These are phyloP conservation scores for Drosophila formosana DNA, from an alignment of 2,888 invertebrate genomes.

Conservation along the genomic window DNA sequence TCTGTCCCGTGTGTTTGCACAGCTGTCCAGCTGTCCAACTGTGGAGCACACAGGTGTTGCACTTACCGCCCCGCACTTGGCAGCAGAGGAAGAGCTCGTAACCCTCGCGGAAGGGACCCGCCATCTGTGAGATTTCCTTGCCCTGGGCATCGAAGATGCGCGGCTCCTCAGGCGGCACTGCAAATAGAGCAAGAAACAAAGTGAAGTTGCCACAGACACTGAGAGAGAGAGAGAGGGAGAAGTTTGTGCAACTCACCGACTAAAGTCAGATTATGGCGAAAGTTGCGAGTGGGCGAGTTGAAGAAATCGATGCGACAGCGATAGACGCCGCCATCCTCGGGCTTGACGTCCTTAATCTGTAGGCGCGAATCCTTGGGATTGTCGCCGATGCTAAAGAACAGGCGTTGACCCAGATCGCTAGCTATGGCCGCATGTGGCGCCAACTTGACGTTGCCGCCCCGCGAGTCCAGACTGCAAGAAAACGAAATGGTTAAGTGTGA, in stretches of 20 bases:
- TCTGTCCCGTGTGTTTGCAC: not conserved
- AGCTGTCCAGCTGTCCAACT: conserved; percentile 8
- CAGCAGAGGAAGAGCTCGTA: conserved; percentile 93
- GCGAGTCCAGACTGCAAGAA: conserved; percentile 90
- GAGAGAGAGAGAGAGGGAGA: not conserved
- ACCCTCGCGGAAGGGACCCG: conserved; percentile 95
- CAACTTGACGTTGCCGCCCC: conserved; percentile 88
- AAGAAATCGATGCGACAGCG: conserved; percentile 95
- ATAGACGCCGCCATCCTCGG: conserved; percentile 93
- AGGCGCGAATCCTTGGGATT: conserved; percentile 90
- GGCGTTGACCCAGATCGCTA: conserved; percentile 91
- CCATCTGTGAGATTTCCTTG: conserved; percentile 90
- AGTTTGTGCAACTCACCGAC: conserved; percentile 89
- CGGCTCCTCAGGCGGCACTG: conserved; percentile 92
- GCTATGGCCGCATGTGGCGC: conserved; percentile 92
- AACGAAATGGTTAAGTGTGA: conserved; percentile 45
- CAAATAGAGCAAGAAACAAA: conserved; percentile 11
- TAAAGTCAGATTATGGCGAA: conserved; percentile 93
- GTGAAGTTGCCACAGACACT: not conserved
- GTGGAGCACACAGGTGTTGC: not conserved
- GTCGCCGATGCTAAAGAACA: conserved; percentile 91
- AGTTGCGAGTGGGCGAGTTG: conserved; percentile 95
- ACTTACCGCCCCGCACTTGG: conserved; percentile 94
- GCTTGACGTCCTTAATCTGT: conserved; percentile 90
- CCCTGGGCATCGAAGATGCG: conserved; percentile 94